Evolutionary conservation across 2,113 vertebrate species (phyloP), one percentile per base, ranked within the genome.

Genomic region (Trichechus manatus): DNA sequence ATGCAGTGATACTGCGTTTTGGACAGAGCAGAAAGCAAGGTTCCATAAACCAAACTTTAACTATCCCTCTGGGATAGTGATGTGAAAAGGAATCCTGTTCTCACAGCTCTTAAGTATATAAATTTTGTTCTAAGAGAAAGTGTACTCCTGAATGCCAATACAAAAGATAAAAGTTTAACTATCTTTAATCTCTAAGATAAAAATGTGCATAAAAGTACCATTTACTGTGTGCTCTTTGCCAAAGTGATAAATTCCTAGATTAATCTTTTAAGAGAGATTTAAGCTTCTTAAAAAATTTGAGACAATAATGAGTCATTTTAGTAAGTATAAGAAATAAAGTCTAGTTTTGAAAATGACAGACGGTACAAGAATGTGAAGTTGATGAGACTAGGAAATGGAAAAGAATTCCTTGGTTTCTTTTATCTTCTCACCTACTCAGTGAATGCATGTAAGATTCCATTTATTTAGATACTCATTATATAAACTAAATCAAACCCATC

Each of bases 101-200:
- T 96, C 78, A 97, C 64, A 97, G 96, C 81, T 97, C 91, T 95
- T 89, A 97, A 97, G 96, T 97, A 98, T 97, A 97, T 95, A 98
- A 85, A 97, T 96, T 97, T 98, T 98, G 89, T 98, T 98, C 96
- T 93, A 97, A 95, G 66, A 92, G 89, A 96, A 98, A 98, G 83
- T 97, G 98, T 95, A 97, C 95, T 97, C 44, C 13, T 97, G 88
- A 82, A 97, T 95, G 77, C 94, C 95, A 97, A 93, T 97, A 75
- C 15, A 97, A 98, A 98, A 95, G 93, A 93, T 96, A 95, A 97
- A 97, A 98, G 5, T 95, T 98, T 96, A 97, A 93, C 95, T 98
- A 64, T 92, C 83, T 94, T 97, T 98, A 97, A 97, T 97, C 93
- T 96, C 96, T 92, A 85, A 95, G 95, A 91, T 83, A 87, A 97